These are phyloP conservation scores for Rattus norvegicus DNA, from an alignment of 2,113 vertebrate species.

Conservation along the genomic window DNA sequence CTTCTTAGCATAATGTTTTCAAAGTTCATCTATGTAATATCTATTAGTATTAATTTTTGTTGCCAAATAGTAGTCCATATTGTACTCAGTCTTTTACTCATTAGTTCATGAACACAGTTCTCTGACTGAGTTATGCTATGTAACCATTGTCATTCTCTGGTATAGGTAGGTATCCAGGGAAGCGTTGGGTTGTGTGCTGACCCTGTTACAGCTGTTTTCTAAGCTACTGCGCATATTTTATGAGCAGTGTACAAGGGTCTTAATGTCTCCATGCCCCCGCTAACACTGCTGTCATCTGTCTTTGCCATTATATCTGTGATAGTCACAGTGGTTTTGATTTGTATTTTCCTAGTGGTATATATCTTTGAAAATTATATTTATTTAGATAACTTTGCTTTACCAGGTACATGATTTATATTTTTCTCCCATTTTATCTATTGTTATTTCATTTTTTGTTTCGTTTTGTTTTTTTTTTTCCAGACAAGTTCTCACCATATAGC, in stretches of 20 bases:
- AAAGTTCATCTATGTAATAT: not conserved
- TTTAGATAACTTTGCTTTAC: conserved; percentile 19
- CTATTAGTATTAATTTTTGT: conserved; percentile 11
- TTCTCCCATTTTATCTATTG: not conserved
- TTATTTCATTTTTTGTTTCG: not conserved
- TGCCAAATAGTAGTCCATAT: conserved; percentile 39
- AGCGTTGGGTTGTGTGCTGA: not conserved
- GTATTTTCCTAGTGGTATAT: conserved; percentile 27
- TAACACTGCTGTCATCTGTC: not conserved
- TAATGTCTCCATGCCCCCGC: not conserved
- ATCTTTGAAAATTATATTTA: not conserved
- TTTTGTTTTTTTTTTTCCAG: not conserved
- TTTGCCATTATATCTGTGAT: conserved; percentile 15
- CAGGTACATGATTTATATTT: not conserved
- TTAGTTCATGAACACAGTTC: not conserved
- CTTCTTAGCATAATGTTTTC: conserved; percentile 9
- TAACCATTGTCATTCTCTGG: conserved; percentile 14
- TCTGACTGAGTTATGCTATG: not conserved
- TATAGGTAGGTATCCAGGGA: not conserved
- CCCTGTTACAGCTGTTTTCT: not conserved
- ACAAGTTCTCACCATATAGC: not conserved
- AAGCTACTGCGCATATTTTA: not conserved
- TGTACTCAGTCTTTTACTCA: conserved; percentile 14
- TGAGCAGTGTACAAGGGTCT: not conserved
- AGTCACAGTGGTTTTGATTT: not conserved